Conservation (phyloP, 1,140 invertebrate genomes). For the Stratiolaelaps scimitus region DNA sequence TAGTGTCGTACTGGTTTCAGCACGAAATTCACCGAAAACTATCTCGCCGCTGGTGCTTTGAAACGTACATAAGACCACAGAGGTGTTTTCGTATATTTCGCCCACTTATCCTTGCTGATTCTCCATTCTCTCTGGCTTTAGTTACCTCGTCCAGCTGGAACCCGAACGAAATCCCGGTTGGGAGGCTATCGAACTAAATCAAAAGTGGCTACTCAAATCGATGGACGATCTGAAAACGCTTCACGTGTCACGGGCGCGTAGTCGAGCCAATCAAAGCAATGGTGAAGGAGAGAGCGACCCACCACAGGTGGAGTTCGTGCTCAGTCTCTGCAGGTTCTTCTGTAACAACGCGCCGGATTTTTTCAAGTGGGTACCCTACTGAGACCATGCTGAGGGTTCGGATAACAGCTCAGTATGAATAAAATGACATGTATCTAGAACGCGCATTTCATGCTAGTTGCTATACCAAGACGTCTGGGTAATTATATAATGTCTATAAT, state of each 20-base stretch:
- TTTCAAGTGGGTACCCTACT: conserved; percentile 8
- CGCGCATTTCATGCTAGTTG: no score
- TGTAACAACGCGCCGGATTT: conserved; percentile 6
- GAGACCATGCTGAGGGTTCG: no score
- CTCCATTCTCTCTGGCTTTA: no score
- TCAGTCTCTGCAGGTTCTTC: conserved; percentile 14
- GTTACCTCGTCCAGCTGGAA: conserved; percentile 52
- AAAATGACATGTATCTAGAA: no score
- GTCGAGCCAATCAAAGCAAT: conserved; percentile 27
- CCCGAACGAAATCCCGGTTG: conserved; percentile 74
- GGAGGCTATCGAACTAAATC: conserved; percentile 68
- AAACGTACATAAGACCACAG: no score
- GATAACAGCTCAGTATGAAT: no score
- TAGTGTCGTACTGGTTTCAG: conserved; percentile 29
- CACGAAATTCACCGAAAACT: no score
- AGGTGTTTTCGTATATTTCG: no score
- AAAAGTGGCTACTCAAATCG: conserved; percentile 56
- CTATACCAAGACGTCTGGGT: no score
- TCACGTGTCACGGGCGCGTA: conserved; percentile 42
- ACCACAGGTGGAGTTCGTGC: not conserved
- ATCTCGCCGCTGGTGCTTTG: no score
- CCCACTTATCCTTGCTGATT: no score
- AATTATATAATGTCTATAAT: no score
- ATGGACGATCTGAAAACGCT: conserved; percentile 51
- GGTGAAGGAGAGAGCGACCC: not conserved